Conservation (phyloP, 92 coral and sea anemone species). For the Porites divaricata region DNA sequence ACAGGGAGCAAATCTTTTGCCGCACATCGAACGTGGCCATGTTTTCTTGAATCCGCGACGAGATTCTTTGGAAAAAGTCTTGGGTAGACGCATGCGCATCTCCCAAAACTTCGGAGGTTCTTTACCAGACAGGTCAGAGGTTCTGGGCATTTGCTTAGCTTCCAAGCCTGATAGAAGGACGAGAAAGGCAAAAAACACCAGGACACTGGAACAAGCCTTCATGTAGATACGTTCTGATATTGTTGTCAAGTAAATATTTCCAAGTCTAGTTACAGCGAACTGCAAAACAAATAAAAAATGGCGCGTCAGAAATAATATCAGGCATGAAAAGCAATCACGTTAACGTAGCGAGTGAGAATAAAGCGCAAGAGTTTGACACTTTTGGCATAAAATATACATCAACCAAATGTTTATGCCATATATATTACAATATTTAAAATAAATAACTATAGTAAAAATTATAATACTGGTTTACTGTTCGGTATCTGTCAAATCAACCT, state of each 20-base stretch:
- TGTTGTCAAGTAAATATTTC: not conserved
- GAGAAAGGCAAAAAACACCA: not conserved
- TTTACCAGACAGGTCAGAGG: not conserved
- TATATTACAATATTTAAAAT: too few relatives aligned
- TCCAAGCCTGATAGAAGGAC: slow-evolving; percentile 9
- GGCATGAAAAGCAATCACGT: not conserved
- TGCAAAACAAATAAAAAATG: not conserved
- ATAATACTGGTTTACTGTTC: too few relatives aligned
- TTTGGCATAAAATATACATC: too few relatives aligned
- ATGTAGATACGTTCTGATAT: not conserved
- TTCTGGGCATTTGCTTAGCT: not conserved
- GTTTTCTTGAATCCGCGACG: not conserved
- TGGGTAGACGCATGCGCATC: slow-evolving; percentile 1
- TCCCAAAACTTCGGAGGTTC: not conserved
- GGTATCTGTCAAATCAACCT: too few relatives aligned
- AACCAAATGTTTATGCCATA: too few relatives aligned
- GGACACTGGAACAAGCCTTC: not conserved
- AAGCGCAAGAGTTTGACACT: too few relatives aligned
- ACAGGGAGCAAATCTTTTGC: too few relatives aligned
- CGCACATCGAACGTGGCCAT: not conserved
- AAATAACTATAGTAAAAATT: too few relatives aligned
- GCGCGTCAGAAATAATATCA: too few relatives aligned
- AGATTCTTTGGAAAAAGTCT: not conserved
- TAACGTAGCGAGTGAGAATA: too few relatives aligned
- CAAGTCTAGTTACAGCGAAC: not conserved